Evolutionary conservation across 2,113 vertebrate genomes (phyloP).

Genomic region (Calypte anna): DNA sequence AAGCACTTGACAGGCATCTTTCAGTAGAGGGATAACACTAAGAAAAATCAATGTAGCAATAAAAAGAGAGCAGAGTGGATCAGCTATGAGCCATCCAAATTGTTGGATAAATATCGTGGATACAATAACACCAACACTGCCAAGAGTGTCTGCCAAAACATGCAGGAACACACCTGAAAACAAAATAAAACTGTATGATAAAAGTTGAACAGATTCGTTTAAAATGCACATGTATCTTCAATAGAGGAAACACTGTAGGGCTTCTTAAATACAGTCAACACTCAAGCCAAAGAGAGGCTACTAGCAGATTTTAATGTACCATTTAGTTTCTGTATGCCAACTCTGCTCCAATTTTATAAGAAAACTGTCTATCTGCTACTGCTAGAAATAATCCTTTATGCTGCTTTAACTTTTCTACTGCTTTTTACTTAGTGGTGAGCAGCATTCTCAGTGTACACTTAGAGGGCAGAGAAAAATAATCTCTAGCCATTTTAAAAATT

Average conservation of each 20-base stretch:
- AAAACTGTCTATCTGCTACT: neutral
- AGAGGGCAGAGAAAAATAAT: neutral
- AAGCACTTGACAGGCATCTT: slow-evolving; percentile 94
- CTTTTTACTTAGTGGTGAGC: neutral
- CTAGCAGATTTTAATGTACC: neutral
- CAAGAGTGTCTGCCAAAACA: slow-evolving; percentile 94
- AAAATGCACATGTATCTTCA: neutral
- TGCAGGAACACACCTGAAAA: slow-evolving; percentile 93
- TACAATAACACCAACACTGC: slow-evolving; percentile 96
- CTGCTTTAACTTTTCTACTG: neutral
- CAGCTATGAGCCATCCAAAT: slow-evolving; percentile 97
- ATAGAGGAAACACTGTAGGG: too few species aligned
- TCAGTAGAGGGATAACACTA: slow-evolving; percentile 94
- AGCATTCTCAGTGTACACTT: neutral
- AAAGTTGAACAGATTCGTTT: neutral
- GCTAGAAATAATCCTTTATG: neutral
- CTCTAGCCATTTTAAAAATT: neutral
- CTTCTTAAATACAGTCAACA: too few species aligned
- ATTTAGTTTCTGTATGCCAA: neutral
- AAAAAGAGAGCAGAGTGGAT: slow-evolving; percentile 97
- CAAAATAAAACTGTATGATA: slow-evolving; percentile 9
- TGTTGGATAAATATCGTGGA: slow-evolving; percentile 97
- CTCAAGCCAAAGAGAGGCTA: too few species aligned
- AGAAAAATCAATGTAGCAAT: slow-evolving; percentile 95
- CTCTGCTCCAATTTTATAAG: neutral